Evolutionary conservation across 2,113 vertebrate genomes (phyloP).

Genomic region (Hirundichthys speculiger): DNA sequence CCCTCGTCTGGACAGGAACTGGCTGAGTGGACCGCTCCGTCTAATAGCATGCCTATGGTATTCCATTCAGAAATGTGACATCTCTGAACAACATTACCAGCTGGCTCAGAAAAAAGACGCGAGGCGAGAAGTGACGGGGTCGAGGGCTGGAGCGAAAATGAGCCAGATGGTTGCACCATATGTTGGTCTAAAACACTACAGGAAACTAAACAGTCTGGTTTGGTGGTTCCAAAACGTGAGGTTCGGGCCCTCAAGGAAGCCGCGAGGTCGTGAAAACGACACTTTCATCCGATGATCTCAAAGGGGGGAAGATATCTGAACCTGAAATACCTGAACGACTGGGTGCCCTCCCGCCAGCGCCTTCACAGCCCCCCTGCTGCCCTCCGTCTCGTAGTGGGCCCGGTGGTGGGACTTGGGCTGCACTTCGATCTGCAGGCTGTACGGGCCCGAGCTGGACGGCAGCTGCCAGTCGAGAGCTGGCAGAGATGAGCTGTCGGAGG

Average conservation of each 20-base stretch:
- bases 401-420: slow-evolving; percentile 98
- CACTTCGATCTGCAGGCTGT: slow-evolving; percentile 93
- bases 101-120: slow-evolving; percentile 20
- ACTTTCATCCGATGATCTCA: not conserved
- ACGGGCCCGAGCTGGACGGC: slow-evolving; percentile 93
- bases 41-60: slow-evolving; percentile 55
- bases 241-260: not conserved
- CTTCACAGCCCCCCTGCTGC: slow-evolving; percentile 96
- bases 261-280: not conserved
- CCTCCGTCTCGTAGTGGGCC: slow-evolving; percentile 98
- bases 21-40: slow-evolving; percentile 58
- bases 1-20: slow-evolving; percentile 75
- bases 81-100: slow-evolving; percentile 45
- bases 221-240: not conserved
- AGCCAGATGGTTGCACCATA: slow-evolving; percentile 43
- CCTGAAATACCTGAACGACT: slow-evolving; percentile 72
- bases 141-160: slow-evolving; percentile 19
- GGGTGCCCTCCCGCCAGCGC: slow-evolving; percentile 94
- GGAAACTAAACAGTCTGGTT: slow-evolving; percentile 29
- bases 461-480: slow-evolving; percentile 98
- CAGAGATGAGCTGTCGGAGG: slow-evolving; percentile 86
- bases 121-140: slow-evolving; percentile 38
- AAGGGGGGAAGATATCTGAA: not conserved
- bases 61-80: slow-evolving; percentile 66
- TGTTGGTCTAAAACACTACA: slow-evolving; percentile 38